Evolutionary conservation across 2,113 vertebrate genomes (phyloP).

Genomic region (Halichoerus grypus): DNA sequence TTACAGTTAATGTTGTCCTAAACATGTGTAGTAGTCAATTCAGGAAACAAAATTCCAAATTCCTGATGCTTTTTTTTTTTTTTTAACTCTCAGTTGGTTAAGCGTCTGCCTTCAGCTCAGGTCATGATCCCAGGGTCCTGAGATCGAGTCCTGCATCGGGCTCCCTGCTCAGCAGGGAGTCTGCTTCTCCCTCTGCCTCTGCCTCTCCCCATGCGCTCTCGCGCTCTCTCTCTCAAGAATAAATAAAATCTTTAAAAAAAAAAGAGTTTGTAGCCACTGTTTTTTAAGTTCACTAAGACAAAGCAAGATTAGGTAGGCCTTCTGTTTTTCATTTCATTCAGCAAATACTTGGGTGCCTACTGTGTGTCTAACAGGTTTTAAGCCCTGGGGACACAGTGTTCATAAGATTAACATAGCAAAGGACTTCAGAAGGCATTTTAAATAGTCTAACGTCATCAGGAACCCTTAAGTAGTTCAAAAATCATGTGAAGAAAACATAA

Average conservation of each 20-base stretch:
- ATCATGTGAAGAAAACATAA: neutral
- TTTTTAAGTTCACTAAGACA: neutral
- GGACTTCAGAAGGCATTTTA: neutral
- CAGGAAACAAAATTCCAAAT: neutral
- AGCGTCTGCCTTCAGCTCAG: neutral
- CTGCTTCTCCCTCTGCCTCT: neutral
- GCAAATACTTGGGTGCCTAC: neutral
- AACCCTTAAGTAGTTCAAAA: neutral
- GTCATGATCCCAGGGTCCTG: too few species aligned
- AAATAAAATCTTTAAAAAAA: neutral
- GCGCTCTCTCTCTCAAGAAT: neutral
- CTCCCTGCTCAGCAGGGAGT: neutral
- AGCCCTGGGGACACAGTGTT: neutral
- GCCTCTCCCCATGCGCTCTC: too few species aligned
- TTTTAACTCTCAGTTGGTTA: neutral
- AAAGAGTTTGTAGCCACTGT: neutral
- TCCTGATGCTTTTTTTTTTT: neutral
- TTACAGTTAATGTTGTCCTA: neutral
- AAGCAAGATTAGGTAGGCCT: neutral
- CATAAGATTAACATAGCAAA: neutral
- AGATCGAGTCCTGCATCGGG: too few species aligned
- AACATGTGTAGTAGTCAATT: neutral
- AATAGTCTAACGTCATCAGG: neutral
- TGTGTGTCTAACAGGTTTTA: neutral
- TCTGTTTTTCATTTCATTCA: neutral